Evolutionary conservation across 2,888 invertebrate species (phyloP).

Genomic region (Thecophora atra): DNA sequence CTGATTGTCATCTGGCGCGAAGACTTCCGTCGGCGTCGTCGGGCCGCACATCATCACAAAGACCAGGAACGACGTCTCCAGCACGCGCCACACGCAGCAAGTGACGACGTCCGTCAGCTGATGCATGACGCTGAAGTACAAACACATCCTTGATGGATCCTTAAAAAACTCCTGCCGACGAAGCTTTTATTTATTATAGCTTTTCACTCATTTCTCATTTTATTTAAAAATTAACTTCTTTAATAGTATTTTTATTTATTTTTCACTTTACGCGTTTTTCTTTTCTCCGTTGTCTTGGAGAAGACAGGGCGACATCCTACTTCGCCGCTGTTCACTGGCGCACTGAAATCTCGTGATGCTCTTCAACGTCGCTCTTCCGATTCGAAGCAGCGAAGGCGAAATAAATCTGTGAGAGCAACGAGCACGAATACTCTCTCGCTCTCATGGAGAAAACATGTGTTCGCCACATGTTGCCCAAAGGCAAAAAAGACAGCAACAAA

Average conservation of each 20-base stretch:
- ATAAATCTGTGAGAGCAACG: too few species aligned
- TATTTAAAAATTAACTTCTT: background rate
- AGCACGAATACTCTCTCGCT: background rate
- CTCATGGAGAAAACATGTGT: background rate
- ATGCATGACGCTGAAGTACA: conserved; percentile 58
- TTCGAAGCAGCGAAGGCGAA: background rate
- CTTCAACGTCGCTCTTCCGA: background rate
- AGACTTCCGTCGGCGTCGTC: conserved; percentile 32
- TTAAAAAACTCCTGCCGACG: background rate
- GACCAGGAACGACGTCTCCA: conserved; percentile 56
- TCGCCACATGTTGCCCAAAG: background rate
- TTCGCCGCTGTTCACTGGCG: background rate
- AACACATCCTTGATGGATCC: conserved; percentile 50
- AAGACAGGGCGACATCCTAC: background rate
- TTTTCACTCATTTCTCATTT: background rate
- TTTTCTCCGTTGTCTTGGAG: background rate
- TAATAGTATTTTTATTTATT: background rate
- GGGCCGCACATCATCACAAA: conserved; percentile 56
- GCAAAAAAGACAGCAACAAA: background rate
- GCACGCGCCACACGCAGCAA: conserved; percentile 57
- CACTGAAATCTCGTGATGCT: background rate
- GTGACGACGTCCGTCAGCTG: conserved; percentile 57
- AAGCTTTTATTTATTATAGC: background rate
- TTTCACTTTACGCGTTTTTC: background rate
- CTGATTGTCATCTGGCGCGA: conserved; percentile 43